Percentiles rank a stretch among this genome's conserved stretches.
Evolutionary conservation across 92 coral and sea anemone genomes (phyloP).

Genomic region (Porites cylindrica): DNA sequence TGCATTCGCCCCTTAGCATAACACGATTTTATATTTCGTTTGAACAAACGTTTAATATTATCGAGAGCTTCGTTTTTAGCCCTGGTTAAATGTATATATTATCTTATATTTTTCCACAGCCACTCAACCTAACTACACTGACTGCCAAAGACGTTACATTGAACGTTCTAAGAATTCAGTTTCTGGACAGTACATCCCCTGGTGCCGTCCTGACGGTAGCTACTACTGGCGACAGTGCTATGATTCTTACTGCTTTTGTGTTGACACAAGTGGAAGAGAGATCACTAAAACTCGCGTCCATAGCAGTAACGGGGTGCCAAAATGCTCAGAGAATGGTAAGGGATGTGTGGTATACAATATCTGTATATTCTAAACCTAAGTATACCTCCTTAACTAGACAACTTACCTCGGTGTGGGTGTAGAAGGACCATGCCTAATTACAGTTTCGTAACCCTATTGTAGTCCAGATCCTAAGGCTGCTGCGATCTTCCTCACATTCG

Average conservation of each 20-base stretch:
- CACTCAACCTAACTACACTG: constrained; percentile 44
- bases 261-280: constrained; percentile 63
- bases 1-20: too few relatives aligned
- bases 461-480: background rate
- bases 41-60: too few relatives aligned
- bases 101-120: constrained; percentile 6
- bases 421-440: too few relatives aligned
- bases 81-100: too few relatives aligned
- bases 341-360: background rate
- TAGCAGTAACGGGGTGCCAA: constrained; percentile 72
- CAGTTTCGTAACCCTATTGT: too few relatives aligned
- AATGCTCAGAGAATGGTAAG: constrained; percentile 70
- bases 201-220: constrained; percentile 82
- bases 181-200: constrained; percentile 75
- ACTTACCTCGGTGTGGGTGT: background rate
- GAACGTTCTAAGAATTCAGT: constrained; percentile 66
- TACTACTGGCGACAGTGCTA: constrained; percentile 81
- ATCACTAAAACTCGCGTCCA: constrained; percentile 56
- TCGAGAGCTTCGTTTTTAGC: too few relatives aligned
- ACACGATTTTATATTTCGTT: too few relatives aligned
- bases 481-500: too few relatives aligned
- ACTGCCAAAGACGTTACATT: constrained; percentile 56
- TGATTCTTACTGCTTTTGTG: constrained; percentile 83
- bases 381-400: background rate
- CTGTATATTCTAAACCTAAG: background rate